Evolutionary conservation across 2,113 vertebrate species (phyloP).

Genomic region (human (Homo sapiens)): GRCh38 chr2:120908501-120909000

Average conservation of each 20-base stretch:
- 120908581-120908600: not conserved
- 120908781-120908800: not conserved
- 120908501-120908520: not conserved
- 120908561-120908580: not conserved
- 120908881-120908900: not conserved
- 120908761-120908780: not conserved
- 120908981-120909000: fast-evolving
- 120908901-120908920: fast-evolving
- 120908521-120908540: not conserved
- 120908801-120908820: slow-evolving; percentile 32
- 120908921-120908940: not conserved
- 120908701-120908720: slow-evolving; percentile 27
- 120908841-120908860: not conserved
- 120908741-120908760: not conserved
- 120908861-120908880: not conserved
- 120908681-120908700: not conserved
- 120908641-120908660: not conserved
- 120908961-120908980: not conserved
- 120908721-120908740: not conserved
- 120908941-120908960: not conserved
- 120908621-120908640: not conserved
- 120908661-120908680: not conserved
- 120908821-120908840: not conserved
- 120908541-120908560: not conserved
- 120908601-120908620: not conserved